Conservation (phyloP, 2,888 invertebrate species). For the Dynastes maya region DNA sequence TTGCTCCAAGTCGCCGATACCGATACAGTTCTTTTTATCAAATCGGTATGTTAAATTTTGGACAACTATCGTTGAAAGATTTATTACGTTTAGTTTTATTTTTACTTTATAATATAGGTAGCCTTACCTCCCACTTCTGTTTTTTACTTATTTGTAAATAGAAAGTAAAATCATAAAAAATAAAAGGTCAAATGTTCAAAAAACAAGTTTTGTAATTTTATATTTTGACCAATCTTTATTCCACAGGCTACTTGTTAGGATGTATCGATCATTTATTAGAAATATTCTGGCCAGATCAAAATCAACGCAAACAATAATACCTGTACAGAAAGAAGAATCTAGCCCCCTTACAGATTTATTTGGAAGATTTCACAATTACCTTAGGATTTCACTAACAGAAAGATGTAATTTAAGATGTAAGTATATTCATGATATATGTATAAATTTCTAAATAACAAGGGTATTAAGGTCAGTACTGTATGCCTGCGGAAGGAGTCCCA, state of each 20-base stretch:
- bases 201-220: constrained; percentile 24
- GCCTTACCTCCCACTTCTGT: no score
- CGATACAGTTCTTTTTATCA: background rate
- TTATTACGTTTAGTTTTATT: no score
- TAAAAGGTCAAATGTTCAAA: constrained; percentile 16
- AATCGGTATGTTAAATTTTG: background rate
- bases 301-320: constrained; percentile 13
- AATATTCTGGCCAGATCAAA: constrained; percentile 14
- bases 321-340: constrained; percentile 20
- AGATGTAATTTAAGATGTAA: constrained; percentile 97
- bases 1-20: background rate
- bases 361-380: constrained; percentile 91
- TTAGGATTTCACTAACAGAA: constrained; percentile 97
- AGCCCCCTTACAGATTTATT: constrained; percentile 83
- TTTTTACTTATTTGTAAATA: no score
- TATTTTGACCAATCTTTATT: background rate
- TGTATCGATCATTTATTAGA: constrained; percentile 33
- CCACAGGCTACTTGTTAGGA: constrained; percentile 5
- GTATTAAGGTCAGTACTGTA: constrained; percentile 92
- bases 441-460: background rate
- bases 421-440: constrained; percentile 64
- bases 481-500: constrained; percentile 96
- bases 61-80: no score
- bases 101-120: no score
- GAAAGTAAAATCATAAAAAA: constrained; percentile 5